Percentiles rank a stretch among this genome's conserved stretches.
phyloP scores from a whole-genome alignment of 2,888 invertebrate genomes.

The Drosophila buzzatii region DNA sequence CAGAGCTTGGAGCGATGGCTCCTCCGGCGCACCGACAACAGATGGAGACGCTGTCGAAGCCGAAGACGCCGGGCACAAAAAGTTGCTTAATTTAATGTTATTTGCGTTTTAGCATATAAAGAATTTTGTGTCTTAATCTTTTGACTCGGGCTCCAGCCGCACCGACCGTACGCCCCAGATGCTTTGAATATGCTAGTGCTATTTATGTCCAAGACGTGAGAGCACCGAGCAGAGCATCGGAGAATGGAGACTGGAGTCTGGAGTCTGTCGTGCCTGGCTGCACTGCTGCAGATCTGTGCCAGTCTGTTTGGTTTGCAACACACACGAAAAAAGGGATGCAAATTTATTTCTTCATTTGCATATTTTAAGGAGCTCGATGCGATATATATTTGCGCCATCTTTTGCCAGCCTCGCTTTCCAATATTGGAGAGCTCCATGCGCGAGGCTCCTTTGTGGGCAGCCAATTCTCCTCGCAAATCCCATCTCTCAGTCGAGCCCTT shows the following conservation, averaged over 20 bases:
- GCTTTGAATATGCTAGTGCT: slow-evolving; percentile 78
- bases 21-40: slow-evolving; percentile 53
- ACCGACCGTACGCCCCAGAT: slow-evolving; percentile 43
- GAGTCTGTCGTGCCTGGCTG: slow-evolving; percentile 55
- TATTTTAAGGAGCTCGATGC: slow-evolving; percentile 84
- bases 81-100: slow-evolving; percentile 85
- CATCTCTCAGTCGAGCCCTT: slow-evolving; percentile 36
- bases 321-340: slow-evolving; percentile 79
- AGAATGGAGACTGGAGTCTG: slow-evolving; percentile 19
- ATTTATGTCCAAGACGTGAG: slow-evolving; percentile 82
- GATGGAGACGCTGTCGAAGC: slow-evolving; percentile 41
- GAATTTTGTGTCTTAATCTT: slow-evolving; percentile 85
- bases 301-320: slow-evolving; percentile 32
- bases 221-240: slow-evolving; percentile 9
- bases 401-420: slow-evolving; percentile 55
- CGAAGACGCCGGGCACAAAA: slow-evolving; percentile 67
- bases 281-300: slow-evolving; percentile 51
- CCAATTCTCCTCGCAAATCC: slow-evolving; percentile 8
- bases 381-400: slow-evolving; percentile 79
- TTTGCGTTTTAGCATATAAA: slow-evolving; percentile 85
- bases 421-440: slow-evolving; percentile 53
- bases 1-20: slow-evolving; percentile 37
- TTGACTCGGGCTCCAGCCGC: slow-evolving; percentile 66
- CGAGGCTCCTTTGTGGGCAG: slow-evolving; percentile 35
- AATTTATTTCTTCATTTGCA: slow-evolving; percentile 86